A percentile compares a stretch with the other conserved stretches of the same genome.
These are phyloP conservation scores for Syngnathus rostellatus DNA, from an alignment of 2,797 vertebrate genomes.

Conservation along the genomic window DNA sequence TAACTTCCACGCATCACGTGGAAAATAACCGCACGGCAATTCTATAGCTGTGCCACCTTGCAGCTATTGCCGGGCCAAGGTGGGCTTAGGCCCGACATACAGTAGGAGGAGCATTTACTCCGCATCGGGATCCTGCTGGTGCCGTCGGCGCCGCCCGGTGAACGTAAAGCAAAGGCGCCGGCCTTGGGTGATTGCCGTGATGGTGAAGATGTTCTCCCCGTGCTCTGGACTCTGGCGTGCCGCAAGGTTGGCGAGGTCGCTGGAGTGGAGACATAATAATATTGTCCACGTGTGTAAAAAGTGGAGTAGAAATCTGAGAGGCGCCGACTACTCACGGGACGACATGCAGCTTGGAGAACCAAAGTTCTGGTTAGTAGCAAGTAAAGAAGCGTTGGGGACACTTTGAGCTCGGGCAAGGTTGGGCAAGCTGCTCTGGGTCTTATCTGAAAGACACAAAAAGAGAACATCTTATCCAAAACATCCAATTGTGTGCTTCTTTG, in stretches of 20 bases:
- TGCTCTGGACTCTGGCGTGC: constrained; percentile 80
- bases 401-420: constrained; percentile 69
- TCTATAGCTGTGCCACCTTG: constrained; percentile 81
- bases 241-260: constrained; percentile 82
- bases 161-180: constrained; percentile 71
- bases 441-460: constrained; percentile 67
- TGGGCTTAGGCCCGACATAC: constrained; percentile 58
- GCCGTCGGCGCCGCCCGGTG: constrained; percentile 27
- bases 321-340: constrained; percentile 59
- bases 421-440: constrained; percentile 77
- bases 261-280: constrained; percentile 28
- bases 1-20: not conserved
- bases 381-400: constrained; percentile 68
- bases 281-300: not conserved
- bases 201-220: constrained; percentile 77
- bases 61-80: constrained; percentile 79
- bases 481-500: not conserved
- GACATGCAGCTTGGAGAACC: constrained; percentile 81
- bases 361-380: constrained; percentile 89
- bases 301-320: not conserved
- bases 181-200: constrained; percentile 81
- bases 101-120: constrained; percentile 59
- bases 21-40: not conserved
- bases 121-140: constrained; percentile 76
- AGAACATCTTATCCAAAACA: not conserved